Evolutionary conservation across 2,113 vertebrate species (phyloP).

Genomic region (Tringa solitaria): DNA sequence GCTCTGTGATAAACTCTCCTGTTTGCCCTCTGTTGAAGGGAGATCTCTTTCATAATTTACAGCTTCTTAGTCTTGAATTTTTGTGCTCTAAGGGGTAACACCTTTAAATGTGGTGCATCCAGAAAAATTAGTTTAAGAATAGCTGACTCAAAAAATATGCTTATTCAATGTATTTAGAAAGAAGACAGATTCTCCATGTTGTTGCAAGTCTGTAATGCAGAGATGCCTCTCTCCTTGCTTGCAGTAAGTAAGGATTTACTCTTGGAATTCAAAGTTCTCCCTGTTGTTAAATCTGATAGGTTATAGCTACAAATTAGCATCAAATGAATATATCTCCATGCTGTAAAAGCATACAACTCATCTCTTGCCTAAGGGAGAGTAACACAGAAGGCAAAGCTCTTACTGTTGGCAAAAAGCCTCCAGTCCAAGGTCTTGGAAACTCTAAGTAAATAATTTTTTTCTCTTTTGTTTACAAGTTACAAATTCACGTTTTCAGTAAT

Average conservation of each 20-base stretch:
- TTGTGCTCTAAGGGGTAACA: background rate
- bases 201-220: background rate
- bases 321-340: background rate
- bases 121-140: constrained; percentile 6
- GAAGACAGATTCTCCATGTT: background rate
- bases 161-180: background rate
- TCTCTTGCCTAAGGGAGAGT: background rate
- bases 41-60: constrained; percentile 19
- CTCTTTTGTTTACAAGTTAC: constrained; percentile 2
- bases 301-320: background rate
- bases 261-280: background rate
- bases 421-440: background rate
- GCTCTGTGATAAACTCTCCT: constrained; percentile 17
- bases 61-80: background rate
- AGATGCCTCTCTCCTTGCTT: background rate
- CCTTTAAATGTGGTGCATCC: background rate
- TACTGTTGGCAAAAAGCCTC: background rate
- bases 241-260: background rate
- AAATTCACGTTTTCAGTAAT: background rate
- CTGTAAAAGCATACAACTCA: background rate
- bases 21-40: constrained; percentile 7
- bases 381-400: background rate
- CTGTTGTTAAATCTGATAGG: background rate
- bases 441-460: background rate
- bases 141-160: background rate